phyloP scores from a whole-genome alignment of 2,113 vertebrate genomes.

The Epinephelus cyanopodus region DNA sequence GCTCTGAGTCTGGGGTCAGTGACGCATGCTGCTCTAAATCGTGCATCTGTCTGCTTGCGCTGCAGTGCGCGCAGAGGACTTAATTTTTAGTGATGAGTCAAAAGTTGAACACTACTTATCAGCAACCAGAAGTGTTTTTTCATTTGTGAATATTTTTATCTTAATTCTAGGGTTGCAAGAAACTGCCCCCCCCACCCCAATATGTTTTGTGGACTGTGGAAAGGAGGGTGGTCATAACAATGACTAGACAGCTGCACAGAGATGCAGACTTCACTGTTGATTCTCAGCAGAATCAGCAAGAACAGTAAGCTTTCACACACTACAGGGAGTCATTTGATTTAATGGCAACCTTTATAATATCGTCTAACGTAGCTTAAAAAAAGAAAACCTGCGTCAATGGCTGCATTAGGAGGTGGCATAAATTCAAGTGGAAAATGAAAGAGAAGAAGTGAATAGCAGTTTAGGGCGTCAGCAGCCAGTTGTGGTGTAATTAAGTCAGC shows the following conservation, averaged over 20 bases:
- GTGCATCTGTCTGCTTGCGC: too few relatives aligned
- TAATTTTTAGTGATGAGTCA: too few relatives aligned
- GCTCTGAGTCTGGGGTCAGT: too few relatives aligned
- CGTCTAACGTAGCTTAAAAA: constrained; percentile 5
- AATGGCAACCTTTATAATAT: constrained; percentile 13
- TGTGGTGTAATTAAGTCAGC: constrained; percentile 72
- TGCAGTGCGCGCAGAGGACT: too few relatives aligned
- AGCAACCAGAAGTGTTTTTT: too few relatives aligned
- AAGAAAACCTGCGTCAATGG: constrained; percentile 7
- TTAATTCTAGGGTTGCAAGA: too few relatives aligned
- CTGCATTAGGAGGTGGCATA: neutral
- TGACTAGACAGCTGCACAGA: neutral
- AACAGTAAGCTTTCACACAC: neutral
- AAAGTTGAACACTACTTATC: too few relatives aligned
- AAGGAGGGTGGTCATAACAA: neutral
- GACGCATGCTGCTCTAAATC: too few relatives aligned
- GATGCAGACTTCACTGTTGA: neutral
- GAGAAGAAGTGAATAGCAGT: constrained; percentile 46
- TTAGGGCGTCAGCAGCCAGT: constrained; percentile 60
- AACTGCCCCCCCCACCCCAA: too few relatives aligned
- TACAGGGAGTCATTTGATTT: neutral
- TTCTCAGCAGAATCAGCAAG: neutral
- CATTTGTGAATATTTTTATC: too few relatives aligned
- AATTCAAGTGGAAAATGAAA: constrained; percentile 57
- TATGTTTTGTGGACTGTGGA: neutral